Conservation (phyloP, 30 jellyfish, hydroid and myxozoan species). For the Aurelia aurita region DNA sequence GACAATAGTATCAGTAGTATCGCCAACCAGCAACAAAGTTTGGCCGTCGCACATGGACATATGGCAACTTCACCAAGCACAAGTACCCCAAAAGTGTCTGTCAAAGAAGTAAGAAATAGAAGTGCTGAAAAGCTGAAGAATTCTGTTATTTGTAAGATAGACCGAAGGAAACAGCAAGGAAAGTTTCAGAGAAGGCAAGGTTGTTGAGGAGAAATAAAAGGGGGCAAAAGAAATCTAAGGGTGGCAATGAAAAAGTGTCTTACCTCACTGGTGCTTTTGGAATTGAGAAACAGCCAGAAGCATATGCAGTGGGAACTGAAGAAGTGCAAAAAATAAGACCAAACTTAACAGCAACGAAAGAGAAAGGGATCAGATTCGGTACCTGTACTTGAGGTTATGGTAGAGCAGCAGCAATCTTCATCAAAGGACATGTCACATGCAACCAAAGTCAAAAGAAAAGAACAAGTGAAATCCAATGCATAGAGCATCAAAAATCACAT, state of each 20-base stretch:
- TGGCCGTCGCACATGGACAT: neutral
- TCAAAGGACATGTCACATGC: neutral
- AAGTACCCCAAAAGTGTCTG: neutral
- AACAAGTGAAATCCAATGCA: conserved; percentile 2
- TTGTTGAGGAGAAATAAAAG: conserved; percentile 7
- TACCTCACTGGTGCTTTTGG: conserved; percentile 36
- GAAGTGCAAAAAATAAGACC: neutral
- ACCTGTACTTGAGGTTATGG: neutral
- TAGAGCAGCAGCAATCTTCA: neutral
- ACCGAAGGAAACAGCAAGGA: neutral
- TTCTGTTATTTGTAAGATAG: no score
- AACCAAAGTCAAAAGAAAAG: neutral
- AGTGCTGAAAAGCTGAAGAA: no score
- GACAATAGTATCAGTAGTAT: neutral
- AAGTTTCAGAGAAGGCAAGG: conserved; percentile 11
- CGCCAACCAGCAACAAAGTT: neutral
- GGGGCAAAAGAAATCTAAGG: conserved; percentile 11
- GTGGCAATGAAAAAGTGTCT: neutral
- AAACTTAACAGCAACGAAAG: neutral
- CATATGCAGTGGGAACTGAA: neutral
- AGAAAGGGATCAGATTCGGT: no score
- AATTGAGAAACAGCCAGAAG: conserved; percentile 16
- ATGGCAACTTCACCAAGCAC: neutral
- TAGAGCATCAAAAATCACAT: neutral
- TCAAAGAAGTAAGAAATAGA: neutral